A percentile compares a stretch with the other conserved stretches of the same genome.
phyloP scores from a whole-genome alignment of 23 tunicate genomes.

The Pegea sp. region DNA sequence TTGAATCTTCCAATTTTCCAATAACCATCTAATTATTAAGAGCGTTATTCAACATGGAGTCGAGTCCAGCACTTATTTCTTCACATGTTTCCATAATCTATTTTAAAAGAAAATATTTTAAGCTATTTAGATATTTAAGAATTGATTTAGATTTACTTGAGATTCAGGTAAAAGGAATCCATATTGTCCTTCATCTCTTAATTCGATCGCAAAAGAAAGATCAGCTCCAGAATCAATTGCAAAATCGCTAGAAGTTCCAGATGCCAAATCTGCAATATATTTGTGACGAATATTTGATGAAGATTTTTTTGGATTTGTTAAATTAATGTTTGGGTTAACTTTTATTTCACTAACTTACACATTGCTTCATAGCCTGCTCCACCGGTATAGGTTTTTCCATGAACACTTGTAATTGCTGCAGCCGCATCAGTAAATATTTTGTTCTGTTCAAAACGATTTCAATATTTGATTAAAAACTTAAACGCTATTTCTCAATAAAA shows the following conservation, averaged over 20 bases:
- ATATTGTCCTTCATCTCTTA: conserved; percentile 61
- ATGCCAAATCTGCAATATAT: conserved; percentile 36
- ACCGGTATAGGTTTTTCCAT: conserved; percentile 15
- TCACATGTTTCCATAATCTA: not conserved
- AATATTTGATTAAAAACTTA: too few species aligned
- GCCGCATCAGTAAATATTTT: conserved; percentile 16
- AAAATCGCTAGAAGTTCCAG: conserved; percentile 91
- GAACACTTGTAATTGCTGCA: conserved; percentile 11
- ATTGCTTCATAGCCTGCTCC: conserved; percentile 46
- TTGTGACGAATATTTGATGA: too few species aligned
- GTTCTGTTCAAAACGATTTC: too few species aligned
- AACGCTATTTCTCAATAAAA: too few species aligned
- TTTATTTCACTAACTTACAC: too few species aligned
- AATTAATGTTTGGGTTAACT: too few species aligned
- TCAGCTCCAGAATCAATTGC: conserved; percentile 22
- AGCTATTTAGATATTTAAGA: too few species aligned
- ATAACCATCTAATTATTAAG: too few species aligned
- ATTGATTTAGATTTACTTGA: too few species aligned
- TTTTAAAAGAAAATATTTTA: too few species aligned
- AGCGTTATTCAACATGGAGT: not conserved
- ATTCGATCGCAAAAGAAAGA: conserved; percentile 51
- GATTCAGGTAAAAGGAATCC: conserved; percentile 71
- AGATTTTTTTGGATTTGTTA: too few species aligned
- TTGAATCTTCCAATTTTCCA: too few species aligned
- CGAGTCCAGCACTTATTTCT: not conserved